Base-by-base conservation (phyloP, 2,888 invertebrate genomes). In the Chydorus sphaericus region DNA sequence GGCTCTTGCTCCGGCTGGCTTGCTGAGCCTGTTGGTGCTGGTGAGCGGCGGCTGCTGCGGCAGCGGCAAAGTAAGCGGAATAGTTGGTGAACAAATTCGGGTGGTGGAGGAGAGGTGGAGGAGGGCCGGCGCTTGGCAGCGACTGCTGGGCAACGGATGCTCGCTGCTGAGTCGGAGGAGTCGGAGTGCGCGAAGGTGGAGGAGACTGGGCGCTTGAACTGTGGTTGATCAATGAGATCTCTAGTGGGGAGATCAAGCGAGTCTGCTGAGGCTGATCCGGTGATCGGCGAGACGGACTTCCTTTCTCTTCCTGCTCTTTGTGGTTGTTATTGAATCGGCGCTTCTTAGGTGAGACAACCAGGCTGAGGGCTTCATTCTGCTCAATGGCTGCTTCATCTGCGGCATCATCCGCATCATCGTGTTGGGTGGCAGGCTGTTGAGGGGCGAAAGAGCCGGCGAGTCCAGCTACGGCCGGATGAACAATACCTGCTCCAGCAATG, bases 261-360 rank as follows among this genome's bases (percentile, higher is more conserved):
- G 44, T 44, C 20, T 44, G 26, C 14, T 44, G 6, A n/a, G 10
- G 39, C 10, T 39, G n/a, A 7, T 23, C 39, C 6, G 44, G 63
- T 62, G 59, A 62, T 20, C 50, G 63, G 50, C 61, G 50, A n/a
- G 58, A 58, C 65, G 63, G 67, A 58, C 59, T 57, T 18, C 59
- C 20, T 33, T 33, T 36, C 52, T 33, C 36, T 2, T 20, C n/a
- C 23, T 20, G 36, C 23, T 91, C 90, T 31, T 91, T 90, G 63
- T 92, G 87, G 63, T 92, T 77, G 55, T 91, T 90, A 68, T 92
- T 92, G 68, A 94, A 93, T 56, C 96, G 79, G 74, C 93, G 94
- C 77, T 93, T 94, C 73, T 93, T 93, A 2, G 90, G 89, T 49
- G 89, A 87, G 63, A 94, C 91, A 58, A 96, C 93, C 65, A 94